Evolutionary conservation across 2,888 invertebrate species (phyloP), one percentile per base, ranked within the genome.

Genomic region (Andrena trimmerana): DNA sequence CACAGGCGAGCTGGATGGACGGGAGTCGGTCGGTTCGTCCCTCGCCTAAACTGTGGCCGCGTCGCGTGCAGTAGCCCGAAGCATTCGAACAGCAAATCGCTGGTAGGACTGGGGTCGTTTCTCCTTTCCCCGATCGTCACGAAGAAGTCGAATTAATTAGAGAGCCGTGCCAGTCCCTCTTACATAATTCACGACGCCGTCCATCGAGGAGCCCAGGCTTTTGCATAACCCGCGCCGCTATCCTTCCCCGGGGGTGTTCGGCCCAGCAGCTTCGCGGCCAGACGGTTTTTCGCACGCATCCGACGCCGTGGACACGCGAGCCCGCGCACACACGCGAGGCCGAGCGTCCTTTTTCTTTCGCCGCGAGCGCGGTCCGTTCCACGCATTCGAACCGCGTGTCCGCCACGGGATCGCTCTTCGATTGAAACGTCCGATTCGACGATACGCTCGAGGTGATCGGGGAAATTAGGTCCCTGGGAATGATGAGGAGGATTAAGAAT

Each of bases 141-240:
- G 86, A 89, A 42, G 83, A 81, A 81, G 81, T 81, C 84, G 83
- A 86, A 89, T 88, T 88, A 88, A 88, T 88, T 89, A 89, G 79
- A 89, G 84, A 76, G 76, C 29, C 81, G 59, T 59, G 66, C 77
- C 79, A 20, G 70, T 70, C 78, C 81, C 81, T 84, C 88, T 92
- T 91, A 91, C 90, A 92, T 92, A 92, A 92, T 92, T 91, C 91
- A 92, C 90, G 89, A 87, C 88, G 81, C 57, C 86, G 84, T 83
- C 77, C 54, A 57, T 67, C 60, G 79, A 59, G 33, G 57, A 57
- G 57, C 57, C 70, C 73, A 62, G 50, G 82, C 86, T 87, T 90
- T 89, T 86, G 87, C 89, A 90, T 89, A 90, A 90, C 86, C 80
- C 86, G 84, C 76, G 79, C 83, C 27, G n/a, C 69, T 33, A 36